Conservation (phyloP, 1,140 invertebrate genomes). For the Aradophagus sp. region DNA sequence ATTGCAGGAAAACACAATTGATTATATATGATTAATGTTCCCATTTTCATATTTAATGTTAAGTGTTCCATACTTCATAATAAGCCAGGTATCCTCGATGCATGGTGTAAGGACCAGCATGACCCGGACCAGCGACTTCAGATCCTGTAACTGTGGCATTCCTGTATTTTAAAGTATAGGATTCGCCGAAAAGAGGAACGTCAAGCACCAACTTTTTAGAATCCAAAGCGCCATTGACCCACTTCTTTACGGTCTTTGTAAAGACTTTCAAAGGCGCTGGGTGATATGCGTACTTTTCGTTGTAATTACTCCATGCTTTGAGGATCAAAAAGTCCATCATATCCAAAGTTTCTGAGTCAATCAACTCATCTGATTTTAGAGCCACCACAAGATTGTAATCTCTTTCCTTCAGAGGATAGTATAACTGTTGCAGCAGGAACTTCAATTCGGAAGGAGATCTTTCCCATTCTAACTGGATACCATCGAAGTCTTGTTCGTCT, state of each 20-base stretch:
- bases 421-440: constrained; percentile 47
- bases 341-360: constrained; percentile 60
- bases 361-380: constrained; percentile 56
- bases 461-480: constrained; percentile 80
- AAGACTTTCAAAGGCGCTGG: constrained; percentile 62
- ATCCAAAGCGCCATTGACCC: constrained; percentile 70
- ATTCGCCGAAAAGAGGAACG: constrained; percentile 79
- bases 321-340: constrained; percentile 65
- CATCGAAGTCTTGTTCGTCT: constrained; percentile 77
- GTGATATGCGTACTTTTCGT: constrained; percentile 56
- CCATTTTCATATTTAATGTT: too few species aligned
- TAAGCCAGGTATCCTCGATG: constrained; percentile 80
- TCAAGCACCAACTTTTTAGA: constrained; percentile 78
- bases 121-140: constrained; percentile 71
- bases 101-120: constrained; percentile 79
- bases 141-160: constrained; percentile 70
- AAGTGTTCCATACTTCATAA: constrained; percentile 77
- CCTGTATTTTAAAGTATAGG: constrained; percentile 74
- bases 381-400: constrained; percentile 61
- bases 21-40: too few species aligned
- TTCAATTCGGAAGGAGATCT: constrained; percentile 52
- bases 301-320: constrained; percentile 68
- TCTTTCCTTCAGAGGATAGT: constrained; percentile 33
- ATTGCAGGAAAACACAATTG: too few species aligned
- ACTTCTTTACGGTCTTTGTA: constrained; percentile 52